phyloP scores from a whole-genome alignment of 2,797 vertebrate genomes.

The Telmatherina bonti region DNA sequence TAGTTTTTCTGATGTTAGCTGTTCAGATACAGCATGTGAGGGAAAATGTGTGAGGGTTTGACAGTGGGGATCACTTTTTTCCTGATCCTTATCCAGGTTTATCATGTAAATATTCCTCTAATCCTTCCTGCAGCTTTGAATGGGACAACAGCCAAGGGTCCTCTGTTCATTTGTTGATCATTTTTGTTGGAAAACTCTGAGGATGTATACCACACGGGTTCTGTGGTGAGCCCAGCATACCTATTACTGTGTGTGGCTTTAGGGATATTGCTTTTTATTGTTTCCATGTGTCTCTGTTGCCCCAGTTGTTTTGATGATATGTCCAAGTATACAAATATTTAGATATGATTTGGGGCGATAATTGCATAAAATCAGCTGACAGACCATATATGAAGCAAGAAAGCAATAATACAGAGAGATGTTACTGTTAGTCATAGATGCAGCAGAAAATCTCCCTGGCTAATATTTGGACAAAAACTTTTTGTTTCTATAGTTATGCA shows the following conservation, averaged over 20 bases:
- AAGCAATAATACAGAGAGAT: too few relatives aligned
- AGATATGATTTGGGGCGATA: too few relatives aligned
- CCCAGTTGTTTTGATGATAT: too few relatives aligned
- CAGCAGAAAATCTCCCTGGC: too few relatives aligned
- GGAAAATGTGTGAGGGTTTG: neutral
- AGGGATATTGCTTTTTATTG: neutral
- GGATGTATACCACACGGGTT: neutral
- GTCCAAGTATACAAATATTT: too few relatives aligned
- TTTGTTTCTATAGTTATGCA: too few relatives aligned
- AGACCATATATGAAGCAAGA: too few relatives aligned
- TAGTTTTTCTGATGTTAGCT: slow-evolving; percentile 3
- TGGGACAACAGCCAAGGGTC: neutral
- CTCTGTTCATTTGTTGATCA: slow-evolving; percentile 15
- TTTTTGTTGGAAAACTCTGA: neutral
- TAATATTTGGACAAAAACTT: too few relatives aligned
- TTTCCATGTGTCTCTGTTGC: neutral
- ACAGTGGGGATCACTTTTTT: slow-evolving; percentile 11
- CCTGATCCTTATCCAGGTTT: neutral
- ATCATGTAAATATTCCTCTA: slow-evolving; percentile 6
- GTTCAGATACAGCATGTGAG: neutral
- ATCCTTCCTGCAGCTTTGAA: neutral
- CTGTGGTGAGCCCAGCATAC: neutral
- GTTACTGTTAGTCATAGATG: too few relatives aligned
- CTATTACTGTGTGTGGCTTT: neutral
- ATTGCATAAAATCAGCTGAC: too few relatives aligned